Evolutionary conservation across 2,797 vertebrate genomes (phyloP).

Genomic region (Potorous gilbertii): DNA sequence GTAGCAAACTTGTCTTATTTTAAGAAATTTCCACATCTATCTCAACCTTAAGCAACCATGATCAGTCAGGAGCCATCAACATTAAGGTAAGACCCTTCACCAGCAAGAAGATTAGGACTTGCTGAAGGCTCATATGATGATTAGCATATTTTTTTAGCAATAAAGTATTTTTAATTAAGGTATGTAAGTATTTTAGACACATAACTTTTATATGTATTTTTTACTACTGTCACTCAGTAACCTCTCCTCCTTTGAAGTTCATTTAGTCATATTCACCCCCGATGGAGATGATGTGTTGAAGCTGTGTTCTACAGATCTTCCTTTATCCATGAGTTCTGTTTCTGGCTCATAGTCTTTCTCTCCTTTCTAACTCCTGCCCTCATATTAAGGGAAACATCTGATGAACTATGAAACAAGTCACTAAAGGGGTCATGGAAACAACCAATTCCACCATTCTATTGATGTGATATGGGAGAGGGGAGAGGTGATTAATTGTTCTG

Average conservation of each 20-base stretch:
- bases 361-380: neutral
- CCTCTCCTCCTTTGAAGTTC: neutral
- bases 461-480: neutral
- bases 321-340: neutral
- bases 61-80: neutral
- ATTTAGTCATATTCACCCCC: neutral
- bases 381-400: neutral
- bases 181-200: no score
- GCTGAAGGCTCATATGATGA: no score
- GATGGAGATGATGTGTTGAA: neutral
- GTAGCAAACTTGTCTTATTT: neutral
- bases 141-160: no score
- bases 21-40: neutral
- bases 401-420: neutral
- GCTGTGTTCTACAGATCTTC: neutral
- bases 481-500: neutral
- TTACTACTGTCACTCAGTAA: neutral
- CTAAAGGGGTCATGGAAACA: neutral
- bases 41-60: neutral
- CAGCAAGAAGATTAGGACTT: no score
- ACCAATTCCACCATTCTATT: neutral
- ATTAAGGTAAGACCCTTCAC: no score
- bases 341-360: neutral
- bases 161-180: no score
- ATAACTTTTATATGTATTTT: no score